Conservation (phyloP, 2,888 invertebrate genomes). For the Heliconius sara region DNA sequence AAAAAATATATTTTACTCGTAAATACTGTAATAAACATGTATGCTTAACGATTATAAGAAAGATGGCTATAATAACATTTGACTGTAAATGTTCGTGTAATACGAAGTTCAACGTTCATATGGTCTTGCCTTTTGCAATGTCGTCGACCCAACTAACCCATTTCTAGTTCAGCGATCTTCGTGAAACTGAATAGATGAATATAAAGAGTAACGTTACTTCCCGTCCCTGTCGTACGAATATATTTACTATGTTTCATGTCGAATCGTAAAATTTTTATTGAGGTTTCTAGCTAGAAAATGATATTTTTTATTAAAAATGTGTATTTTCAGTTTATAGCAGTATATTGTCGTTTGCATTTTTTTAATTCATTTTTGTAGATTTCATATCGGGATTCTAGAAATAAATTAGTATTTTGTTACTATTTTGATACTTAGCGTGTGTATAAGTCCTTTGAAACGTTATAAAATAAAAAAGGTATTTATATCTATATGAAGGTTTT, state of each 20-base stretch:
- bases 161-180: conserved; percentile 34
- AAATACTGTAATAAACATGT: background rate
- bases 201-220: conserved; percentile 26
- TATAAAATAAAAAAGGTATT: background rate
- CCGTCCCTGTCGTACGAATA: background rate
- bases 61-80: background rate
- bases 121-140: conserved; percentile 19
- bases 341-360: too few relatives aligned
- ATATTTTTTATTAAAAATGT: background rate
- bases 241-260: conserved; percentile 6
- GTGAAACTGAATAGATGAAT: conserved; percentile 29
- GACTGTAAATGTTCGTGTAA: background rate
- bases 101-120: conserved; percentile 9
- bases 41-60: background rate
- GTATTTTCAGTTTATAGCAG: background rate
- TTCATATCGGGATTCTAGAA: too few relatives aligned
- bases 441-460: background rate
- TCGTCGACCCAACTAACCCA: conserved; percentile 25
- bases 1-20: too few relatives aligned
- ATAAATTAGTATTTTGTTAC: too few relatives aligned
- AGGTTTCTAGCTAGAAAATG: background rate
- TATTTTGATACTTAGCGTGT: background rate
- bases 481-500: background rate
- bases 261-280: conserved; percentile 15
- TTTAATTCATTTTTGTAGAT: too few relatives aligned